These are phyloP conservation scores for Nomada ruficornis DNA, from an alignment of 2,888 invertebrate genomes.

Conservation along the genomic window DNA sequence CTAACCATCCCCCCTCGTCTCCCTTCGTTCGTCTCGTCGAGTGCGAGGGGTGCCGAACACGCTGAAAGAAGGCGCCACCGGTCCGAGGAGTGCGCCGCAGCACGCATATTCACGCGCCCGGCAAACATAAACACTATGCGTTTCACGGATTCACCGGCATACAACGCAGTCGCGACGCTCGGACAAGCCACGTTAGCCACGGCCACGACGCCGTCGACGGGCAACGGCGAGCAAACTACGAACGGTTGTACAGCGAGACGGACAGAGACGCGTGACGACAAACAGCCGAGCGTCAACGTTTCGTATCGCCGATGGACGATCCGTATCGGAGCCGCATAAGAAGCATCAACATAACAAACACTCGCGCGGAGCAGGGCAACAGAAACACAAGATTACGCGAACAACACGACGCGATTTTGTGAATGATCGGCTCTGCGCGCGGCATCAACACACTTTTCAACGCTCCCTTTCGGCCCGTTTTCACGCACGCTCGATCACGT, in stretches of 20 bases:
- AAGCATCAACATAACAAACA: conserved; percentile 62
- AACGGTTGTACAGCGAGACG: conserved; percentile 15
- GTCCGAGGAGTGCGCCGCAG: conserved; percentile 68
- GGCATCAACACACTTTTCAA: conserved; percentile 44
- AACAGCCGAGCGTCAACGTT: conserved; percentile 1
- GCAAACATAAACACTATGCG: conserved; percentile 73
- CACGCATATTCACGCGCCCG: conserved; percentile 74
- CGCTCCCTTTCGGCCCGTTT: conserved; percentile 19
- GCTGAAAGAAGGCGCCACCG: conserved; percentile 75
- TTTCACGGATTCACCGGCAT: conserved; percentile 20
- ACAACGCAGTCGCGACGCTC: background rate
- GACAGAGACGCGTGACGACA: background rate
- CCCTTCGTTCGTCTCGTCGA: conserved; percentile 34
- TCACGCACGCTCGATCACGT: conserved; percentile 49
- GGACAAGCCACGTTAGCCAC: background rate
- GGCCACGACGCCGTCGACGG: background rate
- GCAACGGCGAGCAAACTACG: background rate
- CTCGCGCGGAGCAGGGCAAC: conserved; percentile 64
- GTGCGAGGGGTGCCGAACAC: conserved; percentile 49
- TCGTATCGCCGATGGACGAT: background rate
- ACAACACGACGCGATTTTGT: conserved; percentile 36
- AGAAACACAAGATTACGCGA: conserved; percentile 57
- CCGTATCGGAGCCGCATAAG: conserved; percentile 41
- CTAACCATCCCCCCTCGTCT: conserved; percentile 43
- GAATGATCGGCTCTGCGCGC: conserved; percentile 16